Evolutionary conservation across 1,140 invertebrate species (phyloP).

Genomic region (Armadillidium nasatum): DNA sequence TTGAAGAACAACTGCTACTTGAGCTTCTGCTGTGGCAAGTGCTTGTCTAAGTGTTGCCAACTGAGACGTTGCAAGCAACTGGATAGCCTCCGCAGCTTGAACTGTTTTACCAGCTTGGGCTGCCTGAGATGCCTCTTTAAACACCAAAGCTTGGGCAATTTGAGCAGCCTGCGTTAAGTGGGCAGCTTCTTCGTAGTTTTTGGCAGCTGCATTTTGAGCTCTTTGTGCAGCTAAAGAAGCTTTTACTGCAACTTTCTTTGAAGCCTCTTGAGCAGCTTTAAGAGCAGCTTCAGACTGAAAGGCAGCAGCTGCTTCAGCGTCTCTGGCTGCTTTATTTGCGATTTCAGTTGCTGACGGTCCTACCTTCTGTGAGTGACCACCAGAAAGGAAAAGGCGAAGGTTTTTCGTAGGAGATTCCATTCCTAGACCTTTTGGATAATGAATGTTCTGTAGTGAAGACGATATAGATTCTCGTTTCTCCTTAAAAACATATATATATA

Average conservation of each 20-base stretch:
- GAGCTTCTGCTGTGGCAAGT: conserved; percentile 33
- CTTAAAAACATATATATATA: too few species aligned
- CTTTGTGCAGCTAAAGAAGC: conserved; percentile 36
- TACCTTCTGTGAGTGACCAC: not conserved
- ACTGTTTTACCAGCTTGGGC: conserved; percentile 28
- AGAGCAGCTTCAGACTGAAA: conserved; percentile 33
- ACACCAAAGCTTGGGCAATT: conserved; percentile 33
- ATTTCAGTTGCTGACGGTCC: conserved; percentile 31
- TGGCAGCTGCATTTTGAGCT: conserved; percentile 35
- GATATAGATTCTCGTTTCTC: not conserved
- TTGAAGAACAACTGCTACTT: conserved; percentile 32
- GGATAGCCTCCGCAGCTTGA: conserved; percentile 34
- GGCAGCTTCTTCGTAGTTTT: conserved; percentile 32
- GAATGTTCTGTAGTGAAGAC: not conserved
- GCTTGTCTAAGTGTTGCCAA: conserved; percentile 34
- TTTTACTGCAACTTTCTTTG: conserved; percentile 31
- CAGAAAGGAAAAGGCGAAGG: not conserved
- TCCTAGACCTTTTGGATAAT: not conserved
- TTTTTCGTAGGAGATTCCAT: not conserved
- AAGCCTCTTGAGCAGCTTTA: conserved; percentile 30
- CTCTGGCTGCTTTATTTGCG: conserved; percentile 33
- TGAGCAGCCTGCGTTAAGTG: conserved; percentile 38
- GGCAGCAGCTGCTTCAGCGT: conserved; percentile 34
- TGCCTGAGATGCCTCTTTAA: conserved; percentile 30
- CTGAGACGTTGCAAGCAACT: conserved; percentile 33